These are phyloP conservation scores for Apotomis betuletana DNA, from an alignment of 2,888 invertebrate species.

Conservation along the genomic window DNA sequence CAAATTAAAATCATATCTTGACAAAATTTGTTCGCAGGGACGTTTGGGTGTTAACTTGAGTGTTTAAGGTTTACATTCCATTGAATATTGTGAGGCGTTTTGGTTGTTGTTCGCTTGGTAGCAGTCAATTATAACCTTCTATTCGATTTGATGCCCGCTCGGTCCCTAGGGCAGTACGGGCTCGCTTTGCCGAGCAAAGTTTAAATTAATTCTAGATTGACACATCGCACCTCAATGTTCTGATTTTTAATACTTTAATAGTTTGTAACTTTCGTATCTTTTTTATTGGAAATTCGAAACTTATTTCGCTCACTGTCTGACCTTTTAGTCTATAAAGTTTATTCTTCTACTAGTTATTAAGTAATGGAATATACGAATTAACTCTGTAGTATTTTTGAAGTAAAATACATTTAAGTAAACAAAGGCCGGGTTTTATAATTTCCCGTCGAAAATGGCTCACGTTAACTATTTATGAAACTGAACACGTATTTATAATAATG, in stretches of 20 bases:
- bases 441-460: too few species aligned
- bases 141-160: conserved; percentile 78
- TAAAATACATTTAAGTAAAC: too few species aligned
- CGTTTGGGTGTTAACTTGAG: conserved; percentile 45
- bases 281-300: background rate
- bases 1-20: conserved; percentile 55
- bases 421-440: too few species aligned
- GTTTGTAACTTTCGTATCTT: conserved; percentile 11
- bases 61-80: conserved; percentile 64
- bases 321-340: conserved; percentile 3
- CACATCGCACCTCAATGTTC: conserved; percentile 71
- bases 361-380: background rate
- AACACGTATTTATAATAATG: background rate
- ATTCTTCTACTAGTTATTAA: background rate
- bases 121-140: conserved; percentile 78
- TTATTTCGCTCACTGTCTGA: conserved; percentile 9
- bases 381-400: too few species aligned
- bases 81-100: conserved; percentile 55
- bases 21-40: conserved; percentile 39
- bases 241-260: conserved; percentile 66
- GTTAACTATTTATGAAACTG: too few species aligned
- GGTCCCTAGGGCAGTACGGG: conserved; percentile 70
- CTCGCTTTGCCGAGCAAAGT: conserved; percentile 77
- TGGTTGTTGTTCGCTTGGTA: conserved; percentile 67
- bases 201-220: conserved; percentile 81